Evolutionary conservation across 2,113 vertebrate genomes (phyloP).

Genomic region (Donacobius atricapilla): DNA sequence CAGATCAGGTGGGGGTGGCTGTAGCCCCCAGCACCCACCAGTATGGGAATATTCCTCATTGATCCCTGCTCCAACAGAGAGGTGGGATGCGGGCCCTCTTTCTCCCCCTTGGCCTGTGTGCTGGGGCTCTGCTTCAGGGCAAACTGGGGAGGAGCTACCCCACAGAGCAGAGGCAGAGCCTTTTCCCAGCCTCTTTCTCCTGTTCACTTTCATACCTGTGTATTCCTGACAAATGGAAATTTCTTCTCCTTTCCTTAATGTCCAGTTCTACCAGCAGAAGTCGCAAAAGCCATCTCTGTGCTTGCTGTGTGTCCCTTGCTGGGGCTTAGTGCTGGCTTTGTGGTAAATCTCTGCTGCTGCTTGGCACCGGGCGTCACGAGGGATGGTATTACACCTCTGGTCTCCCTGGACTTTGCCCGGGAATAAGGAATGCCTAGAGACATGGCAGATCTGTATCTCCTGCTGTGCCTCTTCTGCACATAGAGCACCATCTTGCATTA

Average conservation of each 20-base stretch:
- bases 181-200: background rate
- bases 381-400: background rate
- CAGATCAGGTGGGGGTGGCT: background rate
- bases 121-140: background rate
- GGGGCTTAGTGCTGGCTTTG: background rate
- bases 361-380: background rate
- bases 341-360: background rate
- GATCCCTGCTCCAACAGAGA: background rate
- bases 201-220: background rate
- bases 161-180: accelerated
- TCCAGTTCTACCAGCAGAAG: background rate
- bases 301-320: background rate
- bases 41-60: background rate
- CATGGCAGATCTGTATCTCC: background rate
- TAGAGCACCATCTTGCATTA: background rate
- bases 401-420: background rate
- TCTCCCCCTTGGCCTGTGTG: background rate
- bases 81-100: background rate
- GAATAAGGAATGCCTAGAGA: background rate
- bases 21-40: background rate
- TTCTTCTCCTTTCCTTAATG: background rate
- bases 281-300: background rate
- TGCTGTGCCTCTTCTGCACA: background rate
- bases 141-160: background rate
- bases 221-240: background rate